phyloP scores from a whole-genome alignment of 1,140 invertebrate species.

The Catajapyx aquilonaris region DNA sequence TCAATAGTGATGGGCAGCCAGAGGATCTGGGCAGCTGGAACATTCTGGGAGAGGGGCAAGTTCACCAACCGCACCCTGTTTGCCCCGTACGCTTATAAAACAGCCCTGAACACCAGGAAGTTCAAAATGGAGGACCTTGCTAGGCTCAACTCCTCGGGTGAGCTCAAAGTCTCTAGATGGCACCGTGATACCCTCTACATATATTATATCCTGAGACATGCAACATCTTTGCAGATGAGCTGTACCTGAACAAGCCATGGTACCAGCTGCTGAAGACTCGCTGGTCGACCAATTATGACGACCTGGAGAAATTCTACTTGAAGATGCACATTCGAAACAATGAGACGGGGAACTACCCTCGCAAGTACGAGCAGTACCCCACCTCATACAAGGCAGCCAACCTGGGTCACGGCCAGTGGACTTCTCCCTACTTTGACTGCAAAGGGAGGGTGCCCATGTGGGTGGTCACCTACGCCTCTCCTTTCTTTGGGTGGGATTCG shows the following conservation, averaged over 20 bases:
- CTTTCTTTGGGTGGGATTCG: slow-evolving; percentile 93
- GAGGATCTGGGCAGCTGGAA: slow-evolving; percentile 75
- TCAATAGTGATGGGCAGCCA: slow-evolving; percentile 76
- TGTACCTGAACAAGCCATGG: slow-evolving; percentile 66
- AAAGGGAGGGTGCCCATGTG: slow-evolving; percentile 67
- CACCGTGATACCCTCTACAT: background rate
- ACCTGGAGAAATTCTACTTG: slow-evolving; percentile 73
- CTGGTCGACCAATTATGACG: slow-evolving; percentile 85
- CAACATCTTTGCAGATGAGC: slow-evolving; percentile 30
- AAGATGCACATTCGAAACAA: slow-evolving; percentile 84
- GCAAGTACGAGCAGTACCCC: slow-evolving; percentile 77
- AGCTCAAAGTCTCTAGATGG: slow-evolving; percentile 7
- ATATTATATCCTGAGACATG: background rate
- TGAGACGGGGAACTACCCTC: slow-evolving; percentile 55
- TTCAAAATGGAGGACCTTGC: slow-evolving; percentile 75
- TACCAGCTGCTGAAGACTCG: slow-evolving; percentile 73
- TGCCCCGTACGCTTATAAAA: slow-evolving; percentile 84
- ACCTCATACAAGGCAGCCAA: slow-evolving; percentile 70
- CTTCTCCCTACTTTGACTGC: slow-evolving; percentile 83
- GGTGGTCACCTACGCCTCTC: slow-evolving; percentile 83
- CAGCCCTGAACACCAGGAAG: slow-evolving; percentile 54
- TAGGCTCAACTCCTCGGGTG: slow-evolving; percentile 49
- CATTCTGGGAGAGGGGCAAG: slow-evolving; percentile 88
- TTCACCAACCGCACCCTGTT: slow-evolving; percentile 83
- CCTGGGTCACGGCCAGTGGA: slow-evolving; percentile 79